Percentiles rank a stretch among this genome's conserved stretches.
Conservation (phyloP, 2,888 invertebrate species). For the Microctonus hyperodae region DNA sequence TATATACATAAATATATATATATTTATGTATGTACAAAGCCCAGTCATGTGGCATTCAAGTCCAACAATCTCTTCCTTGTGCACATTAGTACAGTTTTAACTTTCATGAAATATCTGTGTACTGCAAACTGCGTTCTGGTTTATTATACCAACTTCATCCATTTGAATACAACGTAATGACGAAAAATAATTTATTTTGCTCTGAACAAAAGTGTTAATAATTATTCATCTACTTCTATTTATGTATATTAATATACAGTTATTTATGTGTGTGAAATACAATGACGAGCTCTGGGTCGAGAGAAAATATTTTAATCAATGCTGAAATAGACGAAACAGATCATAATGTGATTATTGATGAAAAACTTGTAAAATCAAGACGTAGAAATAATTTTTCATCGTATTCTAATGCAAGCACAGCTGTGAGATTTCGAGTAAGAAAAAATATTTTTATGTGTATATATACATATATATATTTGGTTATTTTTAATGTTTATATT, state of each 20-base stretch:
- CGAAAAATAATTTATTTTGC: neutral
- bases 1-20: too few relatives aligned
- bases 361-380: slow-evolving; percentile 43
- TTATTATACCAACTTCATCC: neutral
- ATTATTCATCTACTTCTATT: too few relatives aligned
- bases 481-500: neutral
- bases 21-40: neutral
- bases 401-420: slow-evolving; percentile 49
- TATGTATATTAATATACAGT: neutral
- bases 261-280: slow-evolving; percentile 4
- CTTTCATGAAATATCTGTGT: neutral
- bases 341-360: slow-evolving; percentile 32
- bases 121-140: neutral
- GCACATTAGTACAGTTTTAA: neutral
- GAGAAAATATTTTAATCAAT: slow-evolving; percentile 43
- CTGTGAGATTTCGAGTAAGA: slow-evolving; percentile 54
- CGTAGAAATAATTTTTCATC: slow-evolving; percentile 57
- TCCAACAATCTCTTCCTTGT: neutral
- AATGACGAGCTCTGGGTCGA: slow-evolving; percentile 40
- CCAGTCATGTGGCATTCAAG: neutral
- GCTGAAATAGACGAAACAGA: slow-evolving; percentile 31
- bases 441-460: too few relatives aligned
- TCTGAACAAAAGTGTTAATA: neutral
- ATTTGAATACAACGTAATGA: neutral
- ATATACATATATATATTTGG: too few relatives aligned